phyloP scores from a whole-genome alignment of 2,888 invertebrate genomes.

The Volucella bombylans region DNA sequence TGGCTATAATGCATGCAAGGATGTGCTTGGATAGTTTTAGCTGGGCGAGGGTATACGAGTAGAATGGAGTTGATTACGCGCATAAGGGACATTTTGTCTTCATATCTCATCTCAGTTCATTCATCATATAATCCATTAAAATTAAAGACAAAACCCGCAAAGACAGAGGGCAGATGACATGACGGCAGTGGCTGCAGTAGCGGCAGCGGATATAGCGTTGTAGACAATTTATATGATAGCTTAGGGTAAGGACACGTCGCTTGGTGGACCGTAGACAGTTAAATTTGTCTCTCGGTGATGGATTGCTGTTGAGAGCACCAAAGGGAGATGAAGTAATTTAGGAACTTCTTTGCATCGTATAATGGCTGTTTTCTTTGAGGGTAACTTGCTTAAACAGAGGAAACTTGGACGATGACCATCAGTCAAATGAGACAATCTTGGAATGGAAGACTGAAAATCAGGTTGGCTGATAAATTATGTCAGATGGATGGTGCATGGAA shows the following conservation, averaged over 20 bases:
- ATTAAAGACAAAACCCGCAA: constrained; percentile 65
- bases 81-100: constrained; percentile 61
- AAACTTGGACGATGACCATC: neutral
- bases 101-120: constrained; percentile 70
- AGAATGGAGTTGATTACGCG: neutral
- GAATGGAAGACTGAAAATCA: constrained; percentile 3
- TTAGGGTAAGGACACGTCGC: constrained; percentile 55
- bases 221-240: constrained; percentile 64
- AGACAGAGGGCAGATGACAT: constrained; percentile 60
- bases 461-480: neutral
- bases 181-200: neutral
- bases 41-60: neutral
- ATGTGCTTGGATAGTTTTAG: constrained; percentile 33
- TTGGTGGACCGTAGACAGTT: constrained; percentile 64
- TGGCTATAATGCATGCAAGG: constrained; percentile 48
- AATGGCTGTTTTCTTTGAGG: neutral
- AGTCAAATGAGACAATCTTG: constrained; percentile 6
- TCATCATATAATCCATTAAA: constrained; percentile 72
- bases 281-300: constrained; percentile 67
- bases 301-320: constrained; percentile 52
- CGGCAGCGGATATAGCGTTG: constrained; percentile 15
- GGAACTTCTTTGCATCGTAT: constrained; percentile 21
- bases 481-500: neutral
- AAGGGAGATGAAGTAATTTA: constrained; percentile 40
- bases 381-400: neutral